Evolutionary conservation across 1,140 invertebrate species (phyloP), one percentile per base, ranked within the genome.

Genomic region (Musca domestica): DNA sequence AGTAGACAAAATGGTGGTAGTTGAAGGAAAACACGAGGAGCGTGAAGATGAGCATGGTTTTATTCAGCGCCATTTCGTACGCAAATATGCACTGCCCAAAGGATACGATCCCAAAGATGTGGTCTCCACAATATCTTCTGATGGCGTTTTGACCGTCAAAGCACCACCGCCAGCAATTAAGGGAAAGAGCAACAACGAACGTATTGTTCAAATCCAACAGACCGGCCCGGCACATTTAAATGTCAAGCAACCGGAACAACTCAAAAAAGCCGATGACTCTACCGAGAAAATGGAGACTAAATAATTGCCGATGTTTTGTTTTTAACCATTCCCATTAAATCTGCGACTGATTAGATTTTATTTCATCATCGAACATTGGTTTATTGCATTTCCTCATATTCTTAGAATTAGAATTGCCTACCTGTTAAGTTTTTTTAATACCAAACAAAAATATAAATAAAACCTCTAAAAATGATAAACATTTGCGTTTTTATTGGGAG

Each of bases 1-100:
- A 0, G 86, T 89, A 0, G 91, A 92, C 69, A 89, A 88, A 47
- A 85, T 81, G 1, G 83, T 92, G 0, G 80, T 90, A 5, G 84
- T 92, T 4, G 87, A 90, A 70, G 90, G 87, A 2, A 92, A 90
- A 72, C 91, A 92, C 63, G 89, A 92, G 70, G 90, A 92, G 75
- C 90, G 89, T 70, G 82, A 87, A 65, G 91, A 92, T 67, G 86
- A 90, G 4, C 89, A 92, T 70, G 91, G 91, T 0, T 88, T 81
- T 72, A 87, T 92, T 34, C 88, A 90, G 1, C 84, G 91, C 4
- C 88, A 92, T 64, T 94, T 94, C 71, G 84, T 87, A 15, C 81
- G 91, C 47, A 84, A 87, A 72, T 91, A 93, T 70, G 74, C 87
- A 2, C 80, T 93, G 23, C 92, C 91, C 1, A 86, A 90, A 67